Base-by-base conservation (phyloP, 1,140 invertebrate species). In the Cyclargus thomasi region DNA sequence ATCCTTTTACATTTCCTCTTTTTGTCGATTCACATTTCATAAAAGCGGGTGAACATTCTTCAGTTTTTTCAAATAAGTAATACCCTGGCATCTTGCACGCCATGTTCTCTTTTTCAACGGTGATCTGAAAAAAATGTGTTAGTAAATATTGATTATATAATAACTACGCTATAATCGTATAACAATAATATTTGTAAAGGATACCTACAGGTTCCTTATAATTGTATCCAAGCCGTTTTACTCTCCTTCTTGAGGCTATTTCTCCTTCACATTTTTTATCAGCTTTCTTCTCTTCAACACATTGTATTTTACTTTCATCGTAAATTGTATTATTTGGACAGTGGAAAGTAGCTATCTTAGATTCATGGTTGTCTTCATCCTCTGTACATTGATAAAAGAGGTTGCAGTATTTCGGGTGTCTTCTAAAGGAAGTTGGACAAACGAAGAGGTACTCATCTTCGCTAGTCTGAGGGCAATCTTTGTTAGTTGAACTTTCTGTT, bases 371-470 rank as follows among this genome's bases (percentile, higher is more conserved):
- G 20, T 93, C 88, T 0, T 91, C 83, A 64, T 92, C 92, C 68
- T 91, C 92, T 16, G 93, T 94, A 80, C 96, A 97, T 82, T 97
- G 95, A 76, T 97, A 97, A 86, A 97, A 96, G 55, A 95, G 82
- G 80, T 96, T 95, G 77, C 96, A 97, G 76, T 95, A 94, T 81
- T 96, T 95, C 0, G 96, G 95, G 92, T 97, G 95, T 71, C 95
- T 92, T 76, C 92, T 92, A 86, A 97, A 97, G 39, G 95, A 95
- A 39, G 95, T 95, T 16, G 95, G 95, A 79, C 96, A 97, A 4
- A 95, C 93, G 62, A 95, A 92, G 6, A 93, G 83, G 67, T 94
- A 90, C 87, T 97, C 95, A 67, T 95, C 93, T 6, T 93, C 92
- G 47, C 91, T 90, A 7, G 92, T 90, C 69, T 91, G 71, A 6